These are phyloP conservation scores for Pyrgus malvae DNA, from an alignment of 2,888 invertebrate genomes.

Conservation along the genomic window DNA sequence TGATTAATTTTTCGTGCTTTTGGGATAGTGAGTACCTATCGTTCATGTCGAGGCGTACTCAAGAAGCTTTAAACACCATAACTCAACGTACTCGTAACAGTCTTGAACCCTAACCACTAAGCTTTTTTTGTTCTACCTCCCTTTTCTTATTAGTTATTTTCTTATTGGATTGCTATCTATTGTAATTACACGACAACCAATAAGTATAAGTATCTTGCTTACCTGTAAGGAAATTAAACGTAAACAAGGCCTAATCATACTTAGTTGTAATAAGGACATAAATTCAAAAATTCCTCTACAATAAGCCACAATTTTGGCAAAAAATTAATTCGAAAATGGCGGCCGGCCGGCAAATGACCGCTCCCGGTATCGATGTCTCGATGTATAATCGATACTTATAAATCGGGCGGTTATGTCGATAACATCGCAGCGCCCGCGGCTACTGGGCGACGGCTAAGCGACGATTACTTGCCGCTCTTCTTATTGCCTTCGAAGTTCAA, in stretches of 20 bases:
- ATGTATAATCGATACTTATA: conserved; percentile 81
- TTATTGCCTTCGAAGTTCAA: conserved; percentile 65
- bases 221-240: too few relatives aligned
- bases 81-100: too few relatives aligned
- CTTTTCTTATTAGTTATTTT: too few relatives aligned
- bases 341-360: conserved; percentile 62
- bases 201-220: too few relatives aligned
- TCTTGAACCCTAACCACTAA: too few relatives aligned
- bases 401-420: conserved; percentile 80
- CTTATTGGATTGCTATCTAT: too few relatives aligned
- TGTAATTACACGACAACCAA: too few relatives aligned
- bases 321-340: conserved; percentile 29
- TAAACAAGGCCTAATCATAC: neutral
- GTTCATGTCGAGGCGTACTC: too few relatives aligned
- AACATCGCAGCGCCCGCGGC: conserved; percentile 79
- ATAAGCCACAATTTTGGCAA: conserved; percentile 27
- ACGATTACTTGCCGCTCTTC: conserved; percentile 74
- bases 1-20: too few relatives aligned
- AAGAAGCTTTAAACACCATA: too few relatives aligned
- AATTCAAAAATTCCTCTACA: conserved; percentile 24
- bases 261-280: conserved; percentile 1
- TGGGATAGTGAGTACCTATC: too few relatives aligned
- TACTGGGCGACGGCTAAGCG: conserved; percentile 80
- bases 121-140: too few relatives aligned
- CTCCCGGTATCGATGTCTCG: conserved; percentile 70